These are phyloP conservation scores for Takifugu rubripes DNA, from an alignment of 2,797 vertebrate species.

Conservation along the genomic window DNA sequence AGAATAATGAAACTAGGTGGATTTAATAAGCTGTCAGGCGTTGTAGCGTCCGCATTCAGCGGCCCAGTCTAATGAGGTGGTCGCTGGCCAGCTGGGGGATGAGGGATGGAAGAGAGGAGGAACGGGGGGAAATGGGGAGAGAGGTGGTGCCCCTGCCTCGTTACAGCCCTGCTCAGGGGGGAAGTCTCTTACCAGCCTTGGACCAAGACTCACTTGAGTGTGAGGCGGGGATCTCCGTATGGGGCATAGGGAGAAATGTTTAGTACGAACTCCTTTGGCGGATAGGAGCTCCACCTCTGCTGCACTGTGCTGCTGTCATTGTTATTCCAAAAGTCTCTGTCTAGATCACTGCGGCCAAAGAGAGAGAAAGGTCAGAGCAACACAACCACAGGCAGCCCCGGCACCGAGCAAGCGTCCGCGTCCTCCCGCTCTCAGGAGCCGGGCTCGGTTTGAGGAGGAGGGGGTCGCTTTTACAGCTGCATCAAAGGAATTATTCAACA, in stretches of 20 bases:
- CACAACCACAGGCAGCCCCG: constrained; percentile 81
- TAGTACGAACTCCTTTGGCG: constrained; percentile 99
- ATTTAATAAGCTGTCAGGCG: constrained; percentile 32
- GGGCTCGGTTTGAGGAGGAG: constrained; percentile 33
- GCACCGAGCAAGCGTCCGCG: constrained; percentile 60
- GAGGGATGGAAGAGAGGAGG: neutral
- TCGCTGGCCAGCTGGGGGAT: constrained; percentile 11
- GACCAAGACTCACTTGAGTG: constrained; percentile 99
- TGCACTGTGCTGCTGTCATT: constrained; percentile 99
- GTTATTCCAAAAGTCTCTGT: constrained; percentile 99
- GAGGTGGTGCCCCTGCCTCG: constrained; percentile 62
- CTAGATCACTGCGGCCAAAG: constrained; percentile 98
- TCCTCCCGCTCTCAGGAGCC: constrained; percentile 34
- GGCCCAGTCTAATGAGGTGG: constrained; percentile 28
- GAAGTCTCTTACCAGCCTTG: constrained; percentile 80
- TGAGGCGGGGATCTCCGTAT: constrained; percentile 98
- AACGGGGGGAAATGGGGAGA: neutral
- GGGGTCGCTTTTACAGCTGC: constrained; percentile 38
- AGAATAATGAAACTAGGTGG: constrained; percentile 29
- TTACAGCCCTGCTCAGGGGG: constrained; percentile 73
- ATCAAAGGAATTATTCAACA: constrained; percentile 15
- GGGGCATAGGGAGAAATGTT: constrained; percentile 99
- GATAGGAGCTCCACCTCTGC: constrained; percentile 99
- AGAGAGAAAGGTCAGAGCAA: constrained; percentile 89
- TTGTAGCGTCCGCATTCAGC: constrained; percentile 17